Base-by-base conservation (phyloP, 2,113 vertebrate species). In the Pygoscelis antarcticus region DNA sequence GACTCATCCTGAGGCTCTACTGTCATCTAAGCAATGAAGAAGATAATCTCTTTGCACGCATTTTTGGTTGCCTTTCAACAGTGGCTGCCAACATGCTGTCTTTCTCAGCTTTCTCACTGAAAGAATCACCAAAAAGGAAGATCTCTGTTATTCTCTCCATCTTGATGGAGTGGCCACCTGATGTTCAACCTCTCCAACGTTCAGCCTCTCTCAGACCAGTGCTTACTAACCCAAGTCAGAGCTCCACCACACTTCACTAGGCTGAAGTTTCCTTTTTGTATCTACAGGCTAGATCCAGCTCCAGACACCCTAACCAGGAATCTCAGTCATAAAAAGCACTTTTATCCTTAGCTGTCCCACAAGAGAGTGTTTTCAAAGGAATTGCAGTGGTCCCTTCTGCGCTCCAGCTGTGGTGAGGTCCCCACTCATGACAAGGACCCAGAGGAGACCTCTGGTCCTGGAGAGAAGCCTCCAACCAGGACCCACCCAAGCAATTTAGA, bases 151-250 rank as follows among this genome's bases (percentile, higher is more conserved):
- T 5, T 72, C 23, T 7, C 9, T 60, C 68, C 10, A 2, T 34
- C 70, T 21, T 0, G 0, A 29, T 52, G 58, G 57, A 72, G 66
- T 2, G 17, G 12, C 16, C 13, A 25, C 38, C 13, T 40, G 10
- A n/a, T 3, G 6, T 10, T 19, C 22, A 38, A 5, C 70, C 47
- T 71, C 58, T 32, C 36, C 9, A 0, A 8, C 1, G 5, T 65
- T 62, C 83, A 54, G 22, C n/a, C 47, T 42, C 58, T 57, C 16
- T 40, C 71, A 87, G 61, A 51, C 21, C 23, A 71, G 13, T 16
- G 25, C 42, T 52, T 21, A 27, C 11, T 25, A 46, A n/a, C n/a
- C 20, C 38, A 25, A 4, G 30, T 3, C 46, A 58, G 54, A 89
- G 32, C 19, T 32, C n/a, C 9, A 9, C 49, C 26, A 0, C 32